Evolutionary conservation across 2,888 invertebrate species (phyloP), one percentile per base, ranked within the genome.

Genomic region (Oscheius onirici): DNA sequence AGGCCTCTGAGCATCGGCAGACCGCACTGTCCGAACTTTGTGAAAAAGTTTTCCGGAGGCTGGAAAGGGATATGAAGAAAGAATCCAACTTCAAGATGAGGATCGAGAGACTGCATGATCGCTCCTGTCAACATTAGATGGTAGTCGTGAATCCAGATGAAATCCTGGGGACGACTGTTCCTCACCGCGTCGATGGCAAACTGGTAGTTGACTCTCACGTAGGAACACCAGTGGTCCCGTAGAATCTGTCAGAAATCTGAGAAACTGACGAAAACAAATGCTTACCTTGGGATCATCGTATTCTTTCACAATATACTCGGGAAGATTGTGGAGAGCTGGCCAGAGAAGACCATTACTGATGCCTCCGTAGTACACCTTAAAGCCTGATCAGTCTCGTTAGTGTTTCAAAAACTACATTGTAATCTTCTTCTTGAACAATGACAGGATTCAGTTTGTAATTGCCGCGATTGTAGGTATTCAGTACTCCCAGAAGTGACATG

Each of bases 11-110:
- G 90, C 69, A 95, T 92, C 89, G 95, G 95, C 26, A 85, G 76
- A 13, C 83, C 86, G 51, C 82, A 81, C 10, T 80, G 74, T 6
- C 79, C 71, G 66, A 83, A 87, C 44, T 84, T 80, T 15, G 79
- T 78, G 76, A 87, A 85, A 84, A 95, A 93, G 80, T 95, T 94
- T 86, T 95, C 95, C 93, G 95, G 95, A 15, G 95, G 93, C 15
- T 95, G 95, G 88, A 95, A 95, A 0, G 95, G 95, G 85, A 95
- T 95, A 89, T 95, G 95, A 74, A 95, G 90, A 89, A 95, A 95
- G 90, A 95, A 95, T 34, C 94, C 95, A 77, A 95, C 89, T 43
- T 43, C 60, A 2, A 63, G n/a, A 54, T 46, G 24, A 13, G 67
- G 17, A 43, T 63, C 66, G 22, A 52, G 26, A 11, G 28, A 26